A percentile compares a stretch with the other conserved stretches of the same genome.
These are phyloP conservation scores for Acronicta psi DNA, from an alignment of 2,888 invertebrate species.

Conservation along the genomic window DNA sequence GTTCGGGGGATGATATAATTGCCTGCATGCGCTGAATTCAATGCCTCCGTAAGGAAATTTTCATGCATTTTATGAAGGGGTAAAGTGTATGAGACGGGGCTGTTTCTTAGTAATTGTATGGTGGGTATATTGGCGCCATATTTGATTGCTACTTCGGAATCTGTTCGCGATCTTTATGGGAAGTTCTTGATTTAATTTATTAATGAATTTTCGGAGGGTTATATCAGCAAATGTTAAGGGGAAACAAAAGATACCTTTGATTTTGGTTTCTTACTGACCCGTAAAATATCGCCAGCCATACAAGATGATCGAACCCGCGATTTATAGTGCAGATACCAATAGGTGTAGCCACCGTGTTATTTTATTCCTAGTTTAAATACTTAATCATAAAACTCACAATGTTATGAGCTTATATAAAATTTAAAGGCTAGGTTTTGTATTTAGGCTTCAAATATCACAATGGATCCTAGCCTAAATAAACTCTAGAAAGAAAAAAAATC, in stretches of 20 bases:
- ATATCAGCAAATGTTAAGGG: no score
- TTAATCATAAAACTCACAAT: no score
- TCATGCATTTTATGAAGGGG: conserved; percentile 31
- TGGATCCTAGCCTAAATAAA: background rate
- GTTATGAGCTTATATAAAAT: no score
- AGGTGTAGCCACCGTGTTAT: no score
- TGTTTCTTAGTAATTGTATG: conserved; percentile 13
- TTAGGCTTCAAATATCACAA: background rate
- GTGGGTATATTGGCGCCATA: background rate
- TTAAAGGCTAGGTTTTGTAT: no score
- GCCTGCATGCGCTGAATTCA: conserved; percentile 51
- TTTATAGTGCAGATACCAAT: no score
- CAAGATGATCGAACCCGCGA: no score
- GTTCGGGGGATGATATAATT: conserved; percentile 57
- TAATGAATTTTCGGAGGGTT: background rate
- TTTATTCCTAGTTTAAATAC: no score
- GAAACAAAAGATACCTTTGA: no score
- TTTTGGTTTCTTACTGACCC: no score
- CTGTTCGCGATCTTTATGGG: background rate
- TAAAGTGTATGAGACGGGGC: conserved; percentile 7
- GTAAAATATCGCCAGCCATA: no score
- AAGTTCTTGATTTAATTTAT: background rate
- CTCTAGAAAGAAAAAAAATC: conserved; percentile 5
- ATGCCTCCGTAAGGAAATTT: conserved; percentile 30
- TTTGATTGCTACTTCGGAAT: conserved; percentile 3